A percentile compares a stretch with the other conserved stretches of the same genome.
These are phyloP conservation scores for Malacosoma neustria DNA, from an alignment of 2,888 invertebrate species.

Conservation along the genomic window DNA sequence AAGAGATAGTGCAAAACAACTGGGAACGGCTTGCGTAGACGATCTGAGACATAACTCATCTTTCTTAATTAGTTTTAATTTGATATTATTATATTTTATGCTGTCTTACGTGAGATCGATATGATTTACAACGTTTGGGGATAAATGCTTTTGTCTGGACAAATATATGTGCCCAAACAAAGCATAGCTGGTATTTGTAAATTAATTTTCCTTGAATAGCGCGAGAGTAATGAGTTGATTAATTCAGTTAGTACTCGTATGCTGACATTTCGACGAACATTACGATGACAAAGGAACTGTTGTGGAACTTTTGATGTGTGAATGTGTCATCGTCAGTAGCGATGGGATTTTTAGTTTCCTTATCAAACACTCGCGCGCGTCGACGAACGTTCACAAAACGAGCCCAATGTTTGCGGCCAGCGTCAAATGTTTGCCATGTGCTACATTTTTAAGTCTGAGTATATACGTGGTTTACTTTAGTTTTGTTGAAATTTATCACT, in stretches of 20 bases:
- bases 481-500: slow-evolving; percentile 39
- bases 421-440: slow-evolving; percentile 40
- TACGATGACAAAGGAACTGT: slow-evolving; percentile 20
- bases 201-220: background rate
- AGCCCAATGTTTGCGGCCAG: slow-evolving; percentile 32
- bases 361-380: slow-evolving; percentile 35
- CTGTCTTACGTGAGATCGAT: slow-evolving; percentile 29
- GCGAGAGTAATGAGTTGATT: background rate
- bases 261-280: background rate
- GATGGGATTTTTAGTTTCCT: slow-evolving; percentile 30
- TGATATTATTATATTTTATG: slow-evolving; percentile 24
- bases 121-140: slow-evolving; percentile 16
- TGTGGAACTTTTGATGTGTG: slow-evolving; percentile 19
- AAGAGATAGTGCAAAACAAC: slow-evolving; percentile 70
- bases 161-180: slow-evolving; percentile 7
- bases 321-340: slow-evolving; percentile 22
- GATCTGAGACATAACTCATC: slow-evolving; percentile 11
- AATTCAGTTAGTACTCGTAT: background rate
- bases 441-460: slow-evolving; percentile 53
- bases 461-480: slow-evolving; percentile 23
- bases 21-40: slow-evolving; percentile 66
- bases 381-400: slow-evolving; percentile 17
- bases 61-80: slow-evolving; percentile 28
- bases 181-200: slow-evolving; percentile 7
- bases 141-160: slow-evolving; percentile 8